Percentiles rank a stretch among this genome's conserved stretches.
Evolutionary conservation across 2,888 invertebrate species (phyloP).

Genomic region (Phymatocera aterrima): DNA sequence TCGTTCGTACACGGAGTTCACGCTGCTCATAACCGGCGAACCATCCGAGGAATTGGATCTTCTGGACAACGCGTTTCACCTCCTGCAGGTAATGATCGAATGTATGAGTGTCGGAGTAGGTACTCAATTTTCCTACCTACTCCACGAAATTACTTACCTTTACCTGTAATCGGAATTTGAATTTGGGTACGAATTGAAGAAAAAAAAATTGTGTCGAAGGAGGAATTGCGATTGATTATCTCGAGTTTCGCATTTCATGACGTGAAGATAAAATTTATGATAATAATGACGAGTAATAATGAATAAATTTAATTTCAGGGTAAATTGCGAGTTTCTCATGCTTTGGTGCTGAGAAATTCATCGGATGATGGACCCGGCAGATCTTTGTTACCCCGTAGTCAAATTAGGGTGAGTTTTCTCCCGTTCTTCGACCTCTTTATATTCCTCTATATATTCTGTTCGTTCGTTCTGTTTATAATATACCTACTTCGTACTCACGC

Average conservation of each 20-base stretch:
- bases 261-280: too few species aligned
- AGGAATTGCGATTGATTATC: too few species aligned
- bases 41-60: slow-evolving; percentile 75
- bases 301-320: slow-evolving; percentile 55
- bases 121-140: too few species aligned
- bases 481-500: too few species aligned
- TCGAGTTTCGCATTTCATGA: too few species aligned
- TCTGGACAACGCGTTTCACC: slow-evolving; percentile 75
- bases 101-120: too few species aligned
- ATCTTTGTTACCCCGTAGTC: slow-evolving; percentile 66
- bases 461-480: background rate
- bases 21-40: slow-evolving; percentile 75
- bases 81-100: slow-evolving; percentile 71
- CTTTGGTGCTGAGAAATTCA: slow-evolving; percentile 62
- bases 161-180: too few species aligned
- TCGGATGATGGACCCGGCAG: slow-evolving; percentile 59
- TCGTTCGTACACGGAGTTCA: slow-evolving; percentile 75
- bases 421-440: slow-evolving; percentile 51
- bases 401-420: slow-evolving; percentile 64
- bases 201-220: background rate
- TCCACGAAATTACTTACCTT: too few species aligned
- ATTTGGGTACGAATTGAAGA: background rate
- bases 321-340: slow-evolving; percentile 64
- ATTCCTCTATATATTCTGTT: background rate
- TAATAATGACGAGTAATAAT: background rate